Base-by-base conservation (phyloP, 1,140 invertebrate genomes). In the Leptopilina boulardi region DNA sequence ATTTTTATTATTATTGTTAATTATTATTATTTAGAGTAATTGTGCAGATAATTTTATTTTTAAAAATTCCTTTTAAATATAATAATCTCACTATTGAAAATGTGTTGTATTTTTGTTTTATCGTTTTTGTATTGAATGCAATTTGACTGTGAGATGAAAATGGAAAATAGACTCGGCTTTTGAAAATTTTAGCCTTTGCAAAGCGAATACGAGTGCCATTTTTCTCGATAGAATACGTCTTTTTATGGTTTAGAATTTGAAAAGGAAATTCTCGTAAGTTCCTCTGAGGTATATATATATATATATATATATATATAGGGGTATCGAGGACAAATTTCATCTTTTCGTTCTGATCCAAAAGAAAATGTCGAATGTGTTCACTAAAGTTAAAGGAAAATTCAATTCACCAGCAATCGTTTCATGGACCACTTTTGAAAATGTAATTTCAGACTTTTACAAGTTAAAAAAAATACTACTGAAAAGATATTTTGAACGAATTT, bases 41-140 rank as follows among this genome's bases (percentile, higher is more conserved):
- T n/a, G n/a, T n/a, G n/a, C n/a, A n/a, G n/a, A n/a, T n/a, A n/a
- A n/a, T n/a, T n/a, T n/a, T n/a, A n/a, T n/a, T n/a, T n/a, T n/a
- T n/a, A n/a, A n/a, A n/a, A n/a, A n/a, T n/a, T n/a, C n/a, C n/a
- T n/a, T n/a, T n/a, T n/a, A n/a, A n/a, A n/a, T n/a, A n/a, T n/a
- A n/a, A n/a, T n/a, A n/a, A n/a, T n/a, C n/a, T n/a, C n/a, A n/a
- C n/a, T n/a, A n/a, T n/a, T n/a, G n/a, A n/a, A n/a, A n/a, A n/a
- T n/a, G n/a, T n/a, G n/a, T n/a, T n/a, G n/a, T n/a, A n/a, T n/a
- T n/a, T n/a, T n/a, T n/a, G n/a, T n/a, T n/a, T n/a, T n/a, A n/a
- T n/a, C 30, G 30, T 34, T 34, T 70, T 34, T 70, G 5, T 76
- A 76, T 75, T n/a, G 2, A 0, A n/a, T 13, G 44, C 44, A 15